Percentiles rank a stretch among this genome's conserved stretches.
These are phyloP conservation scores for Microctonus hyperodae DNA, from an alignment of 2,888 invertebrate genomes.

Conservation along the genomic window DNA sequence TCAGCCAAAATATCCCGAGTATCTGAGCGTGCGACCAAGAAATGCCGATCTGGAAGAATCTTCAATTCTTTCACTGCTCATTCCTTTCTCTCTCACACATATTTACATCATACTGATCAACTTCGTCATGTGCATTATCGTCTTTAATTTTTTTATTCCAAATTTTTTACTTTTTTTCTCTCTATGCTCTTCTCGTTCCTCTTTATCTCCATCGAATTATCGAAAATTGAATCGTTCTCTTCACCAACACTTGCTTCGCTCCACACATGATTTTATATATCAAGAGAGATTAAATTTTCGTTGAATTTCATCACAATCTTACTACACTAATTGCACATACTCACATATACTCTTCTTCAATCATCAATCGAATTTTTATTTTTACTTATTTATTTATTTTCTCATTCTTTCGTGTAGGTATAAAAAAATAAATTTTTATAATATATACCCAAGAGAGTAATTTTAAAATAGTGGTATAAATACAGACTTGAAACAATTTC, in stretches of 20 bases:
- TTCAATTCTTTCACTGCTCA: neutral
- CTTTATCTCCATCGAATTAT: slow-evolving; percentile 4
- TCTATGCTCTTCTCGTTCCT: neutral
- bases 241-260: neutral
- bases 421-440: too few relatives aligned
- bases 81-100: neutral
- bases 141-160: neutral
- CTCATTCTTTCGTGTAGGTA: too few relatives aligned
- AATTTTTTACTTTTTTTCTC: neutral
- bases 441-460: too few relatives aligned
- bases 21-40: slow-evolving; percentile 22
- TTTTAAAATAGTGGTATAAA: too few relatives aligned
- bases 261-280: neutral
- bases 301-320: neutral
- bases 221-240: slow-evolving; percentile 26
- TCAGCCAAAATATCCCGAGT: slow-evolving; percentile 23
- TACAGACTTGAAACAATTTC: neutral
- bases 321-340: too few relatives aligned
- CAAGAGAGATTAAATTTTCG: slow-evolving; percentile 15
- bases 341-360: too few relatives aligned
- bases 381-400: too few relatives aligned
- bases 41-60: slow-evolving; percentile 21
- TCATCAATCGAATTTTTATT: too few relatives aligned
- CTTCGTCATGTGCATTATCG: neutral
- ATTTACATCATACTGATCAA: neutral